Evolutionary conservation across 2,888 invertebrate genomes (phyloP), one percentile per base, ranked within the genome.

Genomic region (Bombylius discolor): DNA sequence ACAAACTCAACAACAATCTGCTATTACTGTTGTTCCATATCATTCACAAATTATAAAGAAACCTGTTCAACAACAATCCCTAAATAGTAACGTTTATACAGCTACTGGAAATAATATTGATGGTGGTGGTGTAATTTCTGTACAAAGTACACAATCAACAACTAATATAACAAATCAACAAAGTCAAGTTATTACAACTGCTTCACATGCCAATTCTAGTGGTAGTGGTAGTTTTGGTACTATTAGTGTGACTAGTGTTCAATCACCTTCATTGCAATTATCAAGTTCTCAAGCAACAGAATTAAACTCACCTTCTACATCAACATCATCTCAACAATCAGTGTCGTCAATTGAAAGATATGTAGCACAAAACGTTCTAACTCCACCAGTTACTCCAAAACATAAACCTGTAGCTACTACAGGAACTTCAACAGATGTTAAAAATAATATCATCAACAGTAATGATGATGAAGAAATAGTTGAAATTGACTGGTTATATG

Each of bases 401-500:
- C 13, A 49, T 8, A 53, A 46, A 51, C 44, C 39, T 36, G 46
- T 46, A 14, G 32, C 14, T 31, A 45, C 47, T 33, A 23, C 50
- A 42, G 12, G 45, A 42, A 49, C 47, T 11, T 23, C 49, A 52
- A 47, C 39, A 23, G 13, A 12, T 44, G n/a, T 44, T 44, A 44
- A 44, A 12, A 13, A 4, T 36, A 36, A 36, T 36, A 4, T 12
- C 57, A 44, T 34, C 52, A 14, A 56, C 59, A 52, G 3, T 32
- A 14, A 7, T 53, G 55, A 6, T 47, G 64, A 64, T 23, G 66
- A 66, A 12, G 64, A 67, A 42, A 60, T 66, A 9, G 60, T 68
- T 0, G 74, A 74, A 56, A 65, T 66, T 0, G 71, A 70, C 57
- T 74, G 73, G 62, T 77, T 84, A 0, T 86, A 79, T 75, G 79